Base-by-base conservation (phyloP, 2,113 vertebrate genomes). In the Erythrolamprus reginae region DNA sequence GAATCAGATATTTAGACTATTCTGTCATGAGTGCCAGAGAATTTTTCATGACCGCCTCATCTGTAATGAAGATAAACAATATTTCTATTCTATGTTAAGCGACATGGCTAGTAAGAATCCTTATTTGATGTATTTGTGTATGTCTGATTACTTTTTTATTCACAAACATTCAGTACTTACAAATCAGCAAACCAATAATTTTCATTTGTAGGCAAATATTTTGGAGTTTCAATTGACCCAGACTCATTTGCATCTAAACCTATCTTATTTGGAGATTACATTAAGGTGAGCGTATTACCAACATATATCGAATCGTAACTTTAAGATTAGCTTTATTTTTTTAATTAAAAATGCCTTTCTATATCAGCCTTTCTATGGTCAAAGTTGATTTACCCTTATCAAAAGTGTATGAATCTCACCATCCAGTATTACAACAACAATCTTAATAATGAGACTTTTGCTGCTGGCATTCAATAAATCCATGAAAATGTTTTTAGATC, bases 181-280 rank as follows among this genome's bases (percentile, higher is more conserved):
- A 77, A 77, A 89, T 70, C 55, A 52, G 82, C 17, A 88, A 9
- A 87, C 26, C 58, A 50, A 58, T 91, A 92, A 53, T 95, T 90
- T 92, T 93, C 70, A 92, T 92, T 93, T 86, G 28, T 92, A 98
- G 98, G 96, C 51, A 98, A 96, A 95, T 95, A 97, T 95, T 98
- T 98, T 97, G 96, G 94, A 92, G 97, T 98, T 70, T 91, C 92
- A 52, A 93, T 98, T 94, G 97, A 96, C 42, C 96, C 97, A 33
- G 96, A 96, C 23, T 98, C 97, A 92, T 98, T 98, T 96, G 93
- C 97, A 21, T 96, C 50, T 10, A 96, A 96, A 38, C 97, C 98
- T 48, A 98, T 98, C 92, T 97, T 98, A 93, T 99, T 98, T 96
- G 97, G 97, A 77, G 98, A 98, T 95, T 98, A 98, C 92, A 97